These are phyloP conservation scores for Aphelocoma californica DNA, from an alignment of 2,797 vertebrate genomes.

Conservation along the genomic window DNA sequence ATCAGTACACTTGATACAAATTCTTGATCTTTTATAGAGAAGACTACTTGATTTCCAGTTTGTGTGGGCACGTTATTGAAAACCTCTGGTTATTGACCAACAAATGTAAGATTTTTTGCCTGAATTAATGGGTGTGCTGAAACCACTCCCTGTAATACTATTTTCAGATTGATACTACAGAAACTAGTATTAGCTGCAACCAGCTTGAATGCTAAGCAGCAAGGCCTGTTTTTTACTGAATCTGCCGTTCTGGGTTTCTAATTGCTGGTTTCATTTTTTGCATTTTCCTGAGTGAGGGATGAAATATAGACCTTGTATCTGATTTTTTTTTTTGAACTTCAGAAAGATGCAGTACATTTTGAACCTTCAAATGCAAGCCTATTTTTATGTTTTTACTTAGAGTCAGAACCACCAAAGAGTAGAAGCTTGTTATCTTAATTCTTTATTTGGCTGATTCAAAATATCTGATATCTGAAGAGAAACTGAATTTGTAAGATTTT, in stretches of 20 bases:
- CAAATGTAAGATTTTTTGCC: neutral
- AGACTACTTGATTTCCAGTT: neutral
- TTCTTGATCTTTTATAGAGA: neutral
- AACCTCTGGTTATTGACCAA: neutral
- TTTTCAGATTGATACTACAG: neutral
- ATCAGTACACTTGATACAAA: neutral
- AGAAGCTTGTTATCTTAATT: neutral
- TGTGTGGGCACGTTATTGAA: neutral
- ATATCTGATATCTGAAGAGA: neutral
- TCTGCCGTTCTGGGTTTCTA: neutral
- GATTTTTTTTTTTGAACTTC: neutral
- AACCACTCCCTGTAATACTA: neutral
- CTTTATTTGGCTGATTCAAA: neutral
- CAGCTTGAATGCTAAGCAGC: neutral
- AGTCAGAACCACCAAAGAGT: neutral
- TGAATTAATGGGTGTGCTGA: neutral
- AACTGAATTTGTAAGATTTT: neutral
- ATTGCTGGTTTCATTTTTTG: neutral
- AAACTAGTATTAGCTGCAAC: neutral
- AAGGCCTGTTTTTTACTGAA: neutral
- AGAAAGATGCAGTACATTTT: neutral
- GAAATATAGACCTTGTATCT: neutral
- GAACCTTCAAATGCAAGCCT: neutral
- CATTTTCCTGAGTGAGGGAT: neutral
- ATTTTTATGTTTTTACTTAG: neutral